Base-by-base conservation (phyloP, 2,113 vertebrate genomes). In the Dipodomys merriami region DNA sequence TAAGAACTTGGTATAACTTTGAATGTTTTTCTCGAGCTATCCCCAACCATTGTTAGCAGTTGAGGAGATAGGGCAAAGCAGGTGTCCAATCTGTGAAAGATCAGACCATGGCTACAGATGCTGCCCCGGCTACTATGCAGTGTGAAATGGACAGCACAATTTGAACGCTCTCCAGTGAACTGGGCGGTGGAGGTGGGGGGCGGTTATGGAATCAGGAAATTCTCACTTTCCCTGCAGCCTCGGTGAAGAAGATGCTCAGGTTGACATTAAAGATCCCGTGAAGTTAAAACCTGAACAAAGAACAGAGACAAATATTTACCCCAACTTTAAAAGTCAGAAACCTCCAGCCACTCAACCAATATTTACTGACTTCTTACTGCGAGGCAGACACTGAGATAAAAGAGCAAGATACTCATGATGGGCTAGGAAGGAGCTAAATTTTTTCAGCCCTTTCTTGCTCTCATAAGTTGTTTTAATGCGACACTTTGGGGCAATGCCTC, bases 291-390 rank as follows among this genome's bases (percentile, higher is more conserved):
- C 77, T 35, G 29, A 89, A 84, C 39, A 86, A 91, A 94, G 69
- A 94, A 67, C 12, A 30, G 11, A 81, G 39, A 83, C 39, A 95
- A 92, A 78, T 94, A 69, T 83, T 85, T 87, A 90, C 30, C 49
- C 49, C 33, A 88, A 96, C 25, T 85, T 89, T 72, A 88, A 35
- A 84, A 95, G 73, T 91, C 73, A 73, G 29, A 94, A 92, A 77
- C 68, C 16, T 44, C 49, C 65, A 73, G 62, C 91, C 65, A 72
- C 10, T 60, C 72, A 84, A n/a, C 49, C 80, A 68, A 74, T 94
- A 91, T 86, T 91, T 92, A 72, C 29, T 77, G 33, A 82, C 67
- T 91, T 78, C 69, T 82, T 87, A 25, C 35, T 8, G 12, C 72
- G 33, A 91, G 35, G n/a, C 71, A 89, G 27, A 84, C 46, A 60